Base-by-base conservation (phyloP, 2,113 vertebrate species). In the Grantiella picta region DNA sequence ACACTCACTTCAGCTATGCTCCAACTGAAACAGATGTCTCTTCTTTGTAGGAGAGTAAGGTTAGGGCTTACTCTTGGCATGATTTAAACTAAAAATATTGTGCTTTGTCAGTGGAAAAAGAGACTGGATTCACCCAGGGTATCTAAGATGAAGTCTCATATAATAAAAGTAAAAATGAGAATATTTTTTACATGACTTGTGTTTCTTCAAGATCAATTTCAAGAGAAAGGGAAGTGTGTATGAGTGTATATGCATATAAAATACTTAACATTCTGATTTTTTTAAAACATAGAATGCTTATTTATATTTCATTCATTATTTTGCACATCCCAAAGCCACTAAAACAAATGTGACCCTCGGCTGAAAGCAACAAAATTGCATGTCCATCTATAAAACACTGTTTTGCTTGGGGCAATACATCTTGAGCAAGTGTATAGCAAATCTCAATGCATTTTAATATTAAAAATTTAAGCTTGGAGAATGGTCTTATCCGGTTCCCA, bases 381-480 rank as follows among this genome's bases (percentile, higher is more conserved):
- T 96, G 97, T 96, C 98, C 97, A 97, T 90, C 97, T 91, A 97
- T 89, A 97, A 98, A 98, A 98, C 97, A 96, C 97, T 97, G 97
- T 98, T 98, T 98, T 97, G 98, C 98, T 98, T 84, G 96, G 94
- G 98, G 98, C 98, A 94, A 98, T 98, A 98, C 97, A 98, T 98
- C 98, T 98, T 96, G 81, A 97, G 98, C 97, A 98, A 97, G 96
- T 96, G 95, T 96, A 97, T 91, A 96, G 96, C 97, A 98, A 98
- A 97, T 98, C 98, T 98, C 98, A 96, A 92, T 95, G 98, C 98
- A 98, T 98, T 97, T 98, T 97, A 98, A 97, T 97, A 98, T 99
- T 95, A 99, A 99, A 98, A 98, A 98, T 99, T 98, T 97, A 98
- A 97, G 95, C 79, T 80, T 16, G 20, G 94, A 95, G 95, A 98